Base-by-base conservation (phyloP, 2,113 vertebrate genomes). In the Pituophis catenifer region DNA sequence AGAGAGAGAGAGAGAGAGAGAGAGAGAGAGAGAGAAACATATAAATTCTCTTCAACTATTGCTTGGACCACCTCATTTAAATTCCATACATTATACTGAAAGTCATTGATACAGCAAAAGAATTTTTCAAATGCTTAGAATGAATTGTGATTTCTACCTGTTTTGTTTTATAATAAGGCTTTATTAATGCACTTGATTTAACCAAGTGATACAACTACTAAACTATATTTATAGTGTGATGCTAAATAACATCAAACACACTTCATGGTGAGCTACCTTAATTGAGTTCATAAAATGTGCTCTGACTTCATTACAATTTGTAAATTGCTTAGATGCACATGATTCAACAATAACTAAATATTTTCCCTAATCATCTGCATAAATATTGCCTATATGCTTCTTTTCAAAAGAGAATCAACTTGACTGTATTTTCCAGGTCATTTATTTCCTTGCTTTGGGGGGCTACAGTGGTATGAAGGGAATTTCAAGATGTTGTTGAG, bases 261-360 rank as follows among this genome's bases (percentile, higher is more conserved):
- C 92, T 2, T 15, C 24, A 70, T 81, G 90, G 57, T 93, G 95
- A n/a, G 3, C 0, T 48, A 29, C 88, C 88, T 92, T 95, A 91
- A 95, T 38, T 87, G 91, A 93, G 89, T 65, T 93, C 93, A 91
- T 86, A 89, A 93, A 93, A 55, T 17, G 92, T 91, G 86, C 70
- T 92, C 95, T 93, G 94, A 93, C 93, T 92, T 95, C 92, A 90
- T 7, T 86, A 92, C 91, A 65, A 88, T 95, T 95, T 95, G 93
- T 88, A 91, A 96, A 93, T 19, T 19, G 89, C 93, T 87, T 57
- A 92, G 81, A 94, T 90, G 88, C 91, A 87, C 93, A 94, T 65
- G 93, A 92, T 92, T 59, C 93, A 86, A 89, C 21, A 58, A 94
- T 94, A 92, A 90, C 91, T 62, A 90, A 92, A 92, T 94, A 94